Evolutionary conservation across 2,113 vertebrate genomes (phyloP), one percentile per base, ranked within the genome.

Genomic region (Leptocoma aspasia): DNA sequence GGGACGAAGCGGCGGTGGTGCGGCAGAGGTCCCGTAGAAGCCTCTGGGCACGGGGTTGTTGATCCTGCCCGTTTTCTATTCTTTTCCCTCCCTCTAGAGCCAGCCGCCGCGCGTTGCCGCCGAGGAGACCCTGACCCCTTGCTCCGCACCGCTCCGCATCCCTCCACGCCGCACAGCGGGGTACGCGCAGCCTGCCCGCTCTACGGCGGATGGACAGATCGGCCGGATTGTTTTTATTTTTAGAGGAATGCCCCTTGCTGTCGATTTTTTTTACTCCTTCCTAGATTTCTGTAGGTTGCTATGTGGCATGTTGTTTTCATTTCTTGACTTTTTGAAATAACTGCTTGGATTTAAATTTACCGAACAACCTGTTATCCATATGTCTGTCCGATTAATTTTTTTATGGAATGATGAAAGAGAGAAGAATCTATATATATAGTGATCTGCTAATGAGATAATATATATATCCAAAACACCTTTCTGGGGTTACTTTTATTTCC

Each of bases 281-380:
- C 9, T 63, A 71, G 71, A 37, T 83, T 92, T 80, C 86, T 66
- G 59, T 90, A 90, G 71, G n/a, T 88, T 56, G 54, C 13, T 53
- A 2, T 79, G 52, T 60, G 73, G 60, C 77, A 57, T 54, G 73
- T 30, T 86, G 91, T 52, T 95, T 77, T 63, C 33, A 82, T 91
- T 84, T 85, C 57, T 92, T 47, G 85, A 21, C 37, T 82, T 94
- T 87, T 76, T 64, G 15, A 83, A 86, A 86, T 52, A 91, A 89
- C 53, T 19, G 54, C 10, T 76, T 73, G 45, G 22, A 81, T 92
- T 94, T 83, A 75, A 90, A 88, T 78, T 57, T 86, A 88, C 92
- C 72, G 85, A 95, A 88, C 92, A 95, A 96, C 94, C 94, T 96
- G 96, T 73, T 86, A 90, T 88, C 76, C 93, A 94, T 90, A 92